Percentiles rank a stretch among this genome's conserved stretches.
Evolutionary conservation across 2,888 invertebrate species (phyloP).

Genomic region (Drosophila eohydei): DNA sequence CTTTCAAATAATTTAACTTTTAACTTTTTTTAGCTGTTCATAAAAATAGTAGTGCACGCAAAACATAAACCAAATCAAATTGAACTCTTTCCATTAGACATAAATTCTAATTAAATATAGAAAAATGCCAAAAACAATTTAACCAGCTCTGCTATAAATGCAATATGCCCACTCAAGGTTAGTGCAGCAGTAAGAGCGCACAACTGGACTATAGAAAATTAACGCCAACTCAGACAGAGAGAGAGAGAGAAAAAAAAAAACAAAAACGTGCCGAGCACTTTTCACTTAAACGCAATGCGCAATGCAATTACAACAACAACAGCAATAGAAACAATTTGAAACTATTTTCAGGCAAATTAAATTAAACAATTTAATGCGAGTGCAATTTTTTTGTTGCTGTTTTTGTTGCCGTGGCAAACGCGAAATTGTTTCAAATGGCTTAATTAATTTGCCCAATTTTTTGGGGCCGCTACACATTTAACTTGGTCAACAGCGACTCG

Average conservation of each 20-base stretch:
- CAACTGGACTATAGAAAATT: conserved; percentile 50
- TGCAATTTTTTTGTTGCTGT: conserved; percentile 58
- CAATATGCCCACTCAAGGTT: background rate
- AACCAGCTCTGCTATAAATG: background rate
- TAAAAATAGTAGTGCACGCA: too few species aligned
- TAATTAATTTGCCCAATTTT: conserved; percentile 80
- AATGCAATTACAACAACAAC: conserved; percentile 52
- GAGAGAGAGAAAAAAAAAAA: conserved; percentile 12
- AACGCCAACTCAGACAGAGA: conserved; percentile 30
- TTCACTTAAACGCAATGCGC: conserved; percentile 60
- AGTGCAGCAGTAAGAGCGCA: background rate
- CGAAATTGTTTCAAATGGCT: conserved; percentile 76
- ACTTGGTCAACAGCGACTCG: conserved; percentile 62
- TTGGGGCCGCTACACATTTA: conserved; percentile 52
- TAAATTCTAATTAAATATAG: too few species aligned
- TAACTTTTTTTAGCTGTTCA: too few species aligned
- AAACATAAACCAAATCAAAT: too few species aligned
- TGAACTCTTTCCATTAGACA: too few species aligned
- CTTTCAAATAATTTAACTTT: too few species aligned
- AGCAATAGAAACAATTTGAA: conserved; percentile 45
- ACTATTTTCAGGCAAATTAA: conserved; percentile 69
- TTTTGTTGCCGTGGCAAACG: conserved; percentile 25
- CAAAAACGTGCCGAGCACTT: conserved; percentile 55
- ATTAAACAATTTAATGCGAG: conserved; percentile 76
- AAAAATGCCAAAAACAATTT: background rate